Evolutionary conservation across 1,140 invertebrate genomes (phyloP).

Genomic region (Caenorhabditis briggsae): DNA sequence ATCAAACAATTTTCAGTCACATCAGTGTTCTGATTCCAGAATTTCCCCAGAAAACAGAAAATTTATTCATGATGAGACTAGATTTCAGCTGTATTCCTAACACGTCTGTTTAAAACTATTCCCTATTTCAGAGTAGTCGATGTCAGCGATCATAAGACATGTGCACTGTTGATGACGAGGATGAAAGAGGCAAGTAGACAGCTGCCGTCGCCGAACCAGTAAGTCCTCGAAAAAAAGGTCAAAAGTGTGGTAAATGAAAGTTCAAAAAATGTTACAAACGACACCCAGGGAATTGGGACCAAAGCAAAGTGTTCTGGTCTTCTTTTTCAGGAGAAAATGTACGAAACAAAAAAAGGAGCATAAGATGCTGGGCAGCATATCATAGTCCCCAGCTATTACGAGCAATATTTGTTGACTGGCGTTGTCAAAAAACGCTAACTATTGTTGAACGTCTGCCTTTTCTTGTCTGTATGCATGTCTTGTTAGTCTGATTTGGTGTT

Average conservation of each 20-base stretch:
- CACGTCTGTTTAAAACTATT: not conserved
- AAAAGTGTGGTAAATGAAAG: not conserved
- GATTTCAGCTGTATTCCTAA: not conserved
- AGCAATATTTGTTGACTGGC: conserved; percentile 36
- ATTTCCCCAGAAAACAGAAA: too few species aligned
- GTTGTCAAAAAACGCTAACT: conserved; percentile 31
- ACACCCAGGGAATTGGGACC: conserved; percentile 31
- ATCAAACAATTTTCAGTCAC: too few species aligned
- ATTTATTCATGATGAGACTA: too few species aligned
- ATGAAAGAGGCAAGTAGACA: conserved; percentile 73
- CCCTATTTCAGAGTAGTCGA: conserved; percentile 72
- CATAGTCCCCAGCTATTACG: conserved; percentile 24
- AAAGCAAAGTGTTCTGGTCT: conserved; percentile 3
- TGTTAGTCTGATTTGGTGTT: conserved; percentile 30
- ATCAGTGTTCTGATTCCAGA: too few species aligned
- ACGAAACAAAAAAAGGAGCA: conserved; percentile 14
- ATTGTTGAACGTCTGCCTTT: conserved; percentile 25
- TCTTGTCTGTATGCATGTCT: conserved; percentile 2
- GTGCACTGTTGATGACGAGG: conserved; percentile 75
- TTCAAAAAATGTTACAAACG: conserved; percentile 11
- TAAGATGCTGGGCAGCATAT: conserved; percentile 21
- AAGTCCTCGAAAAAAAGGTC: not conserved
- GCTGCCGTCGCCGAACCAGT: conserved; percentile 59
- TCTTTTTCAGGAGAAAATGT: not conserved
- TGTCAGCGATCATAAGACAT: conserved; percentile 75